Evolutionary conservation across 2,888 invertebrate species (phyloP).

Genomic region (Keiferia lycopersicella): DNA sequence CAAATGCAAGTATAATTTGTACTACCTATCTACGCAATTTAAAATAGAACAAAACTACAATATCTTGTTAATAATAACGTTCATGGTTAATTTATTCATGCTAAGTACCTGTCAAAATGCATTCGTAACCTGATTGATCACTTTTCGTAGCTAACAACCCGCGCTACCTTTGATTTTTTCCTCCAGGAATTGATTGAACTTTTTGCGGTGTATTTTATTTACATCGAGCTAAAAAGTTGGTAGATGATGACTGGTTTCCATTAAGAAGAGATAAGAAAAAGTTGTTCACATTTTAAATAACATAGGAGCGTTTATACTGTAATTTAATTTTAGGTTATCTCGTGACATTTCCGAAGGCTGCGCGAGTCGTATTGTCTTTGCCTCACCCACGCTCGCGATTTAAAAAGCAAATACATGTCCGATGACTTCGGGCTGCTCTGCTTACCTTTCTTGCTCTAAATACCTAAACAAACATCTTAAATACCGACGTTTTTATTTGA

Average conservation of each 20-base stretch:
- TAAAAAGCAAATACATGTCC: slow-evolving; percentile 48
- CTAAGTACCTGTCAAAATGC: slow-evolving; percentile 49
- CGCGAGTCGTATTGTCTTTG: slow-evolving; percentile 39
- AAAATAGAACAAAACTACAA: background rate
- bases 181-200: slow-evolving; percentile 34
- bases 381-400: slow-evolving; percentile 46
- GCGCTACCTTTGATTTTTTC: slow-evolving; percentile 31
- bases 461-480: background rate
- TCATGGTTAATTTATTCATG: slow-evolving; percentile 16
- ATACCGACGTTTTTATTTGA: background rate
- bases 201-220: slow-evolving; percentile 32
- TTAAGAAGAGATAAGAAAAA: slow-evolving; percentile 27
- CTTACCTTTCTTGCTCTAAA: background rate
- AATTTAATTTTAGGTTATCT: slow-evolving; percentile 32
- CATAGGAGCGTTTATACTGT: background rate
- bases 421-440: background rate
- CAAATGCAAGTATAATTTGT: background rate
- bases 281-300: slow-evolving; percentile 6
- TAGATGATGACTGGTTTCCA: slow-evolving; percentile 25
- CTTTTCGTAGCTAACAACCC: slow-evolving; percentile 31
- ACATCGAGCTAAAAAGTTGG: slow-evolving; percentile 20
- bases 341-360: slow-evolving; percentile 42
- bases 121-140: slow-evolving; percentile 44
- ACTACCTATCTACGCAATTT: too few species aligned
- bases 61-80: background rate